Percentiles rank a stretch among this genome's conserved stretches.
Evolutionary conservation across 2,113 vertebrate species (phyloP).

Genomic region (Chloroceryle aenea): DNA sequence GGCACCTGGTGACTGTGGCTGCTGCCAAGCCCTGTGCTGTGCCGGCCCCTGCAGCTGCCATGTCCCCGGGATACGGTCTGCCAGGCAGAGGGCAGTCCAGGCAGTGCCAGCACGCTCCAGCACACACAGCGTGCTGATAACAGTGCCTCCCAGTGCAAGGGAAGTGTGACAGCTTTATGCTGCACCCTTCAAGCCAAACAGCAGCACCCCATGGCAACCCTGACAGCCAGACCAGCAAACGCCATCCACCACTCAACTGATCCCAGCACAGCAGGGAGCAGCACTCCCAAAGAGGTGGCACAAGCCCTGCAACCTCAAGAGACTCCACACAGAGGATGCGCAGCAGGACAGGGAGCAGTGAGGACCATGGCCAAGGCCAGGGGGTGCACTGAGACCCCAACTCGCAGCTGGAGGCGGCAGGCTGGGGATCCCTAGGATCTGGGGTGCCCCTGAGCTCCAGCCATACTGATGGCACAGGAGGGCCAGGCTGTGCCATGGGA

Average conservation of each 20-base stretch:
- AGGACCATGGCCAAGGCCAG: fast-evolving
- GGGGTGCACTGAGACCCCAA: fast-evolving
- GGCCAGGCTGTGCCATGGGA: fast-evolving
- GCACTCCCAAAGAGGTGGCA: neutral
- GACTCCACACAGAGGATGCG: neutral
- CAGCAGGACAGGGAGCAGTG: neutral
- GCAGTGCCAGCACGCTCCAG: neutral
- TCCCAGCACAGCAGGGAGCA: neutral
- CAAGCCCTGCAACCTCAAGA: fast-evolving
- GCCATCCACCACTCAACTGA: fast-evolving
- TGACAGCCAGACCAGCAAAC: neutral
- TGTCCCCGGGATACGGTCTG: fast-evolving
- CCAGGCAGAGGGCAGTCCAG: neutral
- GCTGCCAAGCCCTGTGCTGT: neutral
- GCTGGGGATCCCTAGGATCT: neutral
- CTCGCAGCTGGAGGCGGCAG: neutral
- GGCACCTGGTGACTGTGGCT: neutral
- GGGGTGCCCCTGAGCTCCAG: neutral
- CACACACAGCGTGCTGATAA: neutral
- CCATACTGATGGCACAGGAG: neutral
- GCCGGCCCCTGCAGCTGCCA: neutral
- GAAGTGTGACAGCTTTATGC: neutral
- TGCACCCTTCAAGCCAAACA: neutral
- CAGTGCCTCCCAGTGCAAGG: neutral
- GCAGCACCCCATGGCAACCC: neutral